Evolutionary conservation across 2,888 invertebrate genomes (phyloP), one percentile per base, ranked within the genome.

Genomic region (Hypomecis punctinalis): DNA sequence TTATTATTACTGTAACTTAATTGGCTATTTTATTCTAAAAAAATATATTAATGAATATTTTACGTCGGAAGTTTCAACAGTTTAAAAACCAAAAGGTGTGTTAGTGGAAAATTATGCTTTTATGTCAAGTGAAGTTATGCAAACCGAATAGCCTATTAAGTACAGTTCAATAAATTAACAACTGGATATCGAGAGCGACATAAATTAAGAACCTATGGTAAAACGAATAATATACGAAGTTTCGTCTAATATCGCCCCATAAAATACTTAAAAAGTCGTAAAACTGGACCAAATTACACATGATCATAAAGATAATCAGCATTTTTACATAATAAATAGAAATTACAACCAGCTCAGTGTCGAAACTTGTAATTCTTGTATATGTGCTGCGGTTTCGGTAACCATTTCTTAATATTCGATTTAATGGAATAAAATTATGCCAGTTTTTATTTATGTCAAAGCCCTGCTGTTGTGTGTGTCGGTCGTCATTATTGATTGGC

Each of bases 391-490:
- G 51, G 51, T 61, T 61, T 53, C 40, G 33, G 42, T 48, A 53
- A 61, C 40, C 8, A 33, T 54, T 61, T 62, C 56, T 40, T 56
- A 62, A 62, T 39, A 11, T 53, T 48, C 43, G n/a, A 54, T 33
- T 53, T 47, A 45, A 33, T 46, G 53, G 13, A 46, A 57, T 57
- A 33, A 55, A 54, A 40, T 54, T 42, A 49, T 45, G 42, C 42
- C 37, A 42, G 61, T 54, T 61, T 61, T 61, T 53, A 49, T 55
- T 42, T 36, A 49, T 61, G 54, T 55, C 61, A 56, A 45, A 40
- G 37, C 54, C n/a, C 54, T 55, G 36, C 43, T 37, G 9, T n/a
- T 51, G 42, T 33, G 51, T 57, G 5, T 42, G 39, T 11, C 39
- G 40, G 47, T 53, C 47, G 23, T 11, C 45, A 60, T 59, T 13